Base-by-base conservation (phyloP, 2,113 vertebrate species). In the Craseonycteris thonglongyai region DNA sequence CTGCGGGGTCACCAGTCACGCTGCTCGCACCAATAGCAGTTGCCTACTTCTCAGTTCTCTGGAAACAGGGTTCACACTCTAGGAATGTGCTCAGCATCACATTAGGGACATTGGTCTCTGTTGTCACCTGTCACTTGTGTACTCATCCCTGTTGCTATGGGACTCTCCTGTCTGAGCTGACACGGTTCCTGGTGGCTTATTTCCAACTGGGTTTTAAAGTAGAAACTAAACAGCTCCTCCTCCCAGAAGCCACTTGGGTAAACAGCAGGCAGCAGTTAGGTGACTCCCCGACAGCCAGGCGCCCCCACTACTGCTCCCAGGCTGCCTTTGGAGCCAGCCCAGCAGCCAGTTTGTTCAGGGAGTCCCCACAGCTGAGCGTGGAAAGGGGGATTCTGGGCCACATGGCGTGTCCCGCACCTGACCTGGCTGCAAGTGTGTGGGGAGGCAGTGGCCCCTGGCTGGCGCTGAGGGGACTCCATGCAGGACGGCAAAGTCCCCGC, bases 81-180 rank as follows among this genome's bases (percentile, higher is more conserved):
- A 3, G n/a, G 58, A 1, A 26, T 26, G 10, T 26, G 24, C 58
- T 59, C 58, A 28, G 58, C 58, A 11, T 33, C 51, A 21, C 3
- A 2, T n/a, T 16, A 1, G 7, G 56, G 69, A 38, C 54, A 6
- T 10, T 18, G 5, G 1, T 54, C 61, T 5, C 13, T 1, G n/a
- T n/a, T 8, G 28, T 22, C 11, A 56, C 35, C 4, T 5, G 38
- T 6, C 1, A 1, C 2, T 13, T 14, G 30, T 12, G 51, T 1
- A 10, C 3, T 19, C 19, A 3, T 19, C 28, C 6, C 54, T 5
- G 13, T 5, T 45, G 26, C 61, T 18, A 0, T 38, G 10, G 42
- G 4, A 6, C 3, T 1, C 28, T 61, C 24, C 1, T 24, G 2
- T 14, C 8, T 10, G 21, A 38, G 22, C 54, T 16, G 14, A 6